Conservation (phyloP, 1,140 invertebrate species). For the Reticulitermes speratus region DNA sequence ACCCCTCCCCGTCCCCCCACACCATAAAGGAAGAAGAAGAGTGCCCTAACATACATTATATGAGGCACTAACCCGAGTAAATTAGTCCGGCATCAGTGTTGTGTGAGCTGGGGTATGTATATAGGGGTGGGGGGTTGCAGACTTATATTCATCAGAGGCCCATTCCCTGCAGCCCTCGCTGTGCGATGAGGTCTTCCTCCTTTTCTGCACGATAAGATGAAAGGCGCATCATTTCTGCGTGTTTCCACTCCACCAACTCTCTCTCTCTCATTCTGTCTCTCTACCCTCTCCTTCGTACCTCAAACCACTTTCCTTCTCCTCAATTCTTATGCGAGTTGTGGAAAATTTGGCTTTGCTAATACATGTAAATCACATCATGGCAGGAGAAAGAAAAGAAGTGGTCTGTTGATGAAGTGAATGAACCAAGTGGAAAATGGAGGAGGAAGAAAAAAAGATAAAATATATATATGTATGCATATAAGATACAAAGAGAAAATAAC, state of each 20-base stretch:
- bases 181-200: slow-evolving; percentile 7
- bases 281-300: neutral
- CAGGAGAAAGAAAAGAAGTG: slow-evolving; percentile 25
- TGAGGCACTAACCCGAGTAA: slow-evolving; percentile 17
- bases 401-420: slow-evolving; percentile 30
- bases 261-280: neutral
- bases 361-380: slow-evolving; percentile 33
- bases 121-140: neutral
- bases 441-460: slow-evolving; percentile 21
- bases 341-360: slow-evolving; percentile 29
- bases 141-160: slow-evolving; percentile 15
- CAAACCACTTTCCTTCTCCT: neutral
- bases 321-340: slow-evolving; percentile 24
- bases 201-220: slow-evolving; percentile 25
- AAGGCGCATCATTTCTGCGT: slow-evolving; percentile 24
- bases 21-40: neutral
- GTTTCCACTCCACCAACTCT: slow-evolving; percentile 17
- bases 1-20: too few relatives aligned
- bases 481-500: slow-evolving; percentile 28
- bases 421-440: slow-evolving; percentile 26
- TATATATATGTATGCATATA: neutral
- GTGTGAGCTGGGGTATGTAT: slow-evolving; percentile 6
- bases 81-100: slow-evolving; percentile 18
- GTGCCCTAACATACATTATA: slow-evolving; percentile 10
- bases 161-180: neutral